Evolutionary conservation across 2,888 invertebrate species (phyloP).

Genomic region (Zygogramma bicolorata): DNA sequence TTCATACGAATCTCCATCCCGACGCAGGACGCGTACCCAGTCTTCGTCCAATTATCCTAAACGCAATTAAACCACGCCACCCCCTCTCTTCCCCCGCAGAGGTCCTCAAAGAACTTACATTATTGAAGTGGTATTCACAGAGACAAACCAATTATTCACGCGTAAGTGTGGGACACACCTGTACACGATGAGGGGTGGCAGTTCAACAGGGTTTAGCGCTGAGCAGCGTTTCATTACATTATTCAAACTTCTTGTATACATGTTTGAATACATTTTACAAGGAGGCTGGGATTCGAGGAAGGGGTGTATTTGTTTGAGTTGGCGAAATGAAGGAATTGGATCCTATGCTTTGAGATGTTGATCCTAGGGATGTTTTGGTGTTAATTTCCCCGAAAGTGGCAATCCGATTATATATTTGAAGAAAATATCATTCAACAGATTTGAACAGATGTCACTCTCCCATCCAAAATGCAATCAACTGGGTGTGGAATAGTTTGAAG

Average conservation of each 20-base stretch:
- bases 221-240: conserved; percentile 4
- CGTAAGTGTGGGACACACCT: conserved; percentile 18
- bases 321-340: not conserved
- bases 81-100: conserved; percentile 23
- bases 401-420: too few relatives aligned
- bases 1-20: conserved; percentile 30
- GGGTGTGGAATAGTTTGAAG: too few relatives aligned
- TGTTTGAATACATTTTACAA: not conserved
- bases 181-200: not conserved
- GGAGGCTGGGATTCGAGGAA: not conserved
- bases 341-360: not conserved
- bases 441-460: too few relatives aligned
- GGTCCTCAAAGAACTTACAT: conserved; percentile 33
- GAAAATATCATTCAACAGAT: too few relatives aligned
- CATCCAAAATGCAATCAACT: too few relatives aligned
- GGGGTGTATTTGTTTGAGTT: not conserved
- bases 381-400: not conserved
- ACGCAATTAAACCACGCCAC: conserved; percentile 34
- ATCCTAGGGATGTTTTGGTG: not conserved
- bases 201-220: not conserved
- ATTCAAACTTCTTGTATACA: conserved; percentile 2
- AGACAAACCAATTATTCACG: conserved; percentile 36
- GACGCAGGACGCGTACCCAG: conserved; percentile 25
- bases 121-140: conserved; percentile 32
- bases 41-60: conserved; percentile 34